phyloP scores from a whole-genome alignment of 2,113 vertebrate genomes.

The Rhipidura dahli region DNA sequence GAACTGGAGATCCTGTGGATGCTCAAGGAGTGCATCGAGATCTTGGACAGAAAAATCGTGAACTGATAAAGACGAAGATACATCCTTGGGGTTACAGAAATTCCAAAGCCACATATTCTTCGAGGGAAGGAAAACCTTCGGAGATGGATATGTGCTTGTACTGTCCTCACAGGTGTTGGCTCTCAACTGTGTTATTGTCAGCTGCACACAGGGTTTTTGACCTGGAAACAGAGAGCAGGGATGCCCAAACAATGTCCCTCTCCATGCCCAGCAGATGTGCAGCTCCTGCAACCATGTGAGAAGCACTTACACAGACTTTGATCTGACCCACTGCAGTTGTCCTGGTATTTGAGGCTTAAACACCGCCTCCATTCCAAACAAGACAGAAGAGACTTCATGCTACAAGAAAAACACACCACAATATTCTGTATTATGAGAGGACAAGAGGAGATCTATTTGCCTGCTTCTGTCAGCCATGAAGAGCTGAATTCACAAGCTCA shows the following conservation, averaged over 20 bases:
- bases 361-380: background rate
- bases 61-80: background rate
- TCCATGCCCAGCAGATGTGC: background rate
- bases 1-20: background rate
- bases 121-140: background rate
- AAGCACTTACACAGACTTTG: background rate
- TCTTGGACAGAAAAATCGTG: background rate
- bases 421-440: background rate
- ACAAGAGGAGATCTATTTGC: background rate
- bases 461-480: background rate
- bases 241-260: background rate
- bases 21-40: background rate
- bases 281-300: background rate
- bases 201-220: background rate
- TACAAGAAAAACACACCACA: background rate
- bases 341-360: background rate
- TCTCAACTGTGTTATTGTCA: rapidly evolving
- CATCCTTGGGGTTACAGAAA: background rate
- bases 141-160: rapidly evolving
- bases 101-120: background rate
- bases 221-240: background rate
- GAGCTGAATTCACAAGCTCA: background rate
- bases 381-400: background rate
- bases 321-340: background rate
- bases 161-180: background rate